Base-by-base conservation (phyloP, 2,797 vertebrate species). In the Apodemus agrarius region DNA sequence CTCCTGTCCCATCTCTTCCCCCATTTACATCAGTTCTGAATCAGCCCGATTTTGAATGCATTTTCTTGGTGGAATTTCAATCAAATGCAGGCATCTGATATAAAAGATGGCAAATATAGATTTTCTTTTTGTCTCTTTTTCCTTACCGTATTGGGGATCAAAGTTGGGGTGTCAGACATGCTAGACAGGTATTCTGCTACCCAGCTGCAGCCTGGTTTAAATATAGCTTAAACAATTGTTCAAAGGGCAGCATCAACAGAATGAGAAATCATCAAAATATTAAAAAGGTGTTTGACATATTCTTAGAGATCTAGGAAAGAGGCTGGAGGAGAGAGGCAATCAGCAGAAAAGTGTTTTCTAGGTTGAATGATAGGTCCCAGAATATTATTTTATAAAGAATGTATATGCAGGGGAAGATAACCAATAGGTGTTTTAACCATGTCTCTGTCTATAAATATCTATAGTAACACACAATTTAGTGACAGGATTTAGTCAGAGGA, bases 381-480 rank as follows among this genome's bases (percentile, higher is more conserved):
- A 85, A n/a, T 46, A 69, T 78, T 74, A 24, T 93, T 91, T 96
- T 75, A 40, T 86, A 43, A 31, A 80, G 43, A 89, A 59, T 61
- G 7, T 75, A 11, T 76, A 8, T 49, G 49, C 74, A 93, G 65
- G 83, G 74, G 78, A 91, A 78, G 19, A 54, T 21, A 76, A 49
- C 22, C 40, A 89, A 37, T 69, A 89, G 31, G 34, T n/a, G 7
- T 54, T 74, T 34, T 43, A 43, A 24, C 26, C 63, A 82, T 37
- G 8, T 22, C 6, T 74, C 34, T 75, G 40, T 54, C 10, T n/a
- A 34, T 87, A 72, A 34, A 57, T 59, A 14, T n/a, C 63, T 34
- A 59, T 5, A 43, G 11, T 85, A 75, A 76, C 24, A 12, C 14
- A 31, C 37, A 52, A 19, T 59, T 52, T n/a, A 13, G 19, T 59